Percentiles rank a stretch among this genome's conserved stretches.
Evolutionary conservation across 2,888 invertebrate genomes (phyloP).

Genomic region (Leucophora obtusa): DNA sequence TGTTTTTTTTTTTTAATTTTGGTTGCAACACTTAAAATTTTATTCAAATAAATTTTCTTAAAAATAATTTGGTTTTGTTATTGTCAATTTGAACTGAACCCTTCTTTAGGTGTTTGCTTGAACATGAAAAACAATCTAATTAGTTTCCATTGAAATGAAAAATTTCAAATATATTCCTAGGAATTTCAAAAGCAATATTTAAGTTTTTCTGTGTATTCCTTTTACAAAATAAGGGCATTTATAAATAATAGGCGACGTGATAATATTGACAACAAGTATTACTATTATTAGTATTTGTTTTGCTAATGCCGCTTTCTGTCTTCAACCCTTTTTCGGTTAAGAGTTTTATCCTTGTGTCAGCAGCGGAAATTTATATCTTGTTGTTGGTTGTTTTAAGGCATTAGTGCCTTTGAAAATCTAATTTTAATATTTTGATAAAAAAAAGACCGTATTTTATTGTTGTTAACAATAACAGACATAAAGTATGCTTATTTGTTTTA

Average conservation of each 20-base stretch:
- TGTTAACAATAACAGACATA: conserved; percentile 15
- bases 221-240: background rate
- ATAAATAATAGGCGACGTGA: conserved; percentile 35
- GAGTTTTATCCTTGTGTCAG: background rate
- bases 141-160: background rate
- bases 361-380: background rate
- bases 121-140: conserved; percentile 1
- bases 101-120: conserved; percentile 8
- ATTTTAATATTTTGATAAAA: background rate
- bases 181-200: background rate
- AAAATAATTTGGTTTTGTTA: no score
- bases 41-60: no score
- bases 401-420: conserved; percentile 16
- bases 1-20: no score
- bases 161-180: background rate
- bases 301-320: background rate
- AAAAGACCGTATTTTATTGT: background rate
- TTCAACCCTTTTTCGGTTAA: background rate
- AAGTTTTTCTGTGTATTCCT: background rate
- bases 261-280: conserved; percentile 17
- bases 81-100: no score
- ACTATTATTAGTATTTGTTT: background rate
- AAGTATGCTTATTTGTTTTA: conserved; percentile 26
- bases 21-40: no score
- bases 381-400: background rate